Evolutionary conservation across 2,797 vertebrate genomes (phyloP), one percentile per base, ranked within the genome.

Genomic region (Sebastes nivosus): DNA sequence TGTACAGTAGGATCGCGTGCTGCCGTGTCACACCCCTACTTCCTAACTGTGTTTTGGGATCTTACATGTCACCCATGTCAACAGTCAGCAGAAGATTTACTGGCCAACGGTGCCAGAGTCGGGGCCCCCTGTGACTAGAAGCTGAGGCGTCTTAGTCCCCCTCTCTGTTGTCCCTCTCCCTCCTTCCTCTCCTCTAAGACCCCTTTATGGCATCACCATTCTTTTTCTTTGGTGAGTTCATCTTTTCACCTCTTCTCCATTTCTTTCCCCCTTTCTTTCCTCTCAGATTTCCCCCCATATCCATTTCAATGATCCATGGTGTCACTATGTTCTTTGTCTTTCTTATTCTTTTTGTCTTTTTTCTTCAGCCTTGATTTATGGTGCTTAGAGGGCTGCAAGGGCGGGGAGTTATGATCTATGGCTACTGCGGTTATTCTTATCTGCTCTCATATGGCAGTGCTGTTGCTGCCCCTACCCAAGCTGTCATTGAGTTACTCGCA

Each of bases 381-480:
- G 30, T 50, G 9, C 60, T 80, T 87, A 73, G 58, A 71, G 64
- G 86, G 76, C 80, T 83, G 79, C 67, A 74, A 69, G 85, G 82
- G 78, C 58, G 81, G 60, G 60, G 78, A 79, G 77, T 88, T 87
- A 90, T 93, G 92, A 95, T 94, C 85, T 89, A 94, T 88, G 85
- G 89, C 89, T 77, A 46, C 24, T 84, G 77, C 18, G 58, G 92
- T 93, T 96, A 96, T 96, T 96, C 93, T 95, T 95, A 93, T 93
- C 94, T 77, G 81, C 68, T 85, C 92, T 92, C 92, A 95, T 86
- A 92, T 94, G 93, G 91, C 90, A 92, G 88, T 89, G 90, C 87
- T 87, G 84, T 86, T 87, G 82, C 89, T 85, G 72, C 67, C 64
- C 57, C 72, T 36, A 75, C 82, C 70, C 82, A 84, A 81, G 77